Percentiles rank a stretch among this genome's conserved stretches.
These are phyloP conservation scores for Cyrtorhinus lividipennis DNA, from an alignment of 1,140 invertebrate genomes.

Conservation along the genomic window DNA sequence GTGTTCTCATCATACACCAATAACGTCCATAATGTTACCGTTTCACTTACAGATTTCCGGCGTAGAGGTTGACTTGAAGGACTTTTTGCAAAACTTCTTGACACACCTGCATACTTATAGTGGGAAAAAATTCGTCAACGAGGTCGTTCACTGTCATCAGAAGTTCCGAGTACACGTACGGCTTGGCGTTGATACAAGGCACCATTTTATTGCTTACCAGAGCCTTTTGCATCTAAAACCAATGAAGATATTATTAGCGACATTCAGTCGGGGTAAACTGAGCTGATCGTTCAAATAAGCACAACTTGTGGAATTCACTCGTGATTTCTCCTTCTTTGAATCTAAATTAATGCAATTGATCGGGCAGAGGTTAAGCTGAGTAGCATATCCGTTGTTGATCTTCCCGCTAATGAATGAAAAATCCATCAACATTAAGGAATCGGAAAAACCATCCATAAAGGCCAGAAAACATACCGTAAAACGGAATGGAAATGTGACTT, in stretches of 20 bases:
- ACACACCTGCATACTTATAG: constrained; percentile 51
- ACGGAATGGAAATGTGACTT: no score
- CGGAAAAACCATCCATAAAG: no score
- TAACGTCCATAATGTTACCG: not conserved
- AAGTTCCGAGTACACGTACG: constrained; percentile 60
- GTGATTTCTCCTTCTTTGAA: no score
- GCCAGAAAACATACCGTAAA: no score
- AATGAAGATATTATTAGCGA: constrained; percentile 16
- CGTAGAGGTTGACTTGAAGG: constrained; percentile 57
- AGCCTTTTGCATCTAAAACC: constrained; percentile 53
- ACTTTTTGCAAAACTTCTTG: constrained; percentile 59
- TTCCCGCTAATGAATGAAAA: no score
- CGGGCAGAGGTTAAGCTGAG: no score
- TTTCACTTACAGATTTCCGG: constrained; percentile 58
- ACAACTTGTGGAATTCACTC: no score
- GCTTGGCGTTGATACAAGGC: constrained; percentile 72
- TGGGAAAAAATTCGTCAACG: constrained; percentile 61
- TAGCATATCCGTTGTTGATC: no score
- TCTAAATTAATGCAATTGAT: no score
- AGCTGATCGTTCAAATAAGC: no score
- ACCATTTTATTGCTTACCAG: constrained; percentile 57
- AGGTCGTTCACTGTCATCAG: constrained; percentile 70
- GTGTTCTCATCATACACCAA: constrained; percentile 7
- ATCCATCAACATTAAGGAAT: no score
- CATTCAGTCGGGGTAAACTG: no score